phyloP scores from a whole-genome alignment of 2,888 invertebrate species.

The Deilephila porcellus region DNA sequence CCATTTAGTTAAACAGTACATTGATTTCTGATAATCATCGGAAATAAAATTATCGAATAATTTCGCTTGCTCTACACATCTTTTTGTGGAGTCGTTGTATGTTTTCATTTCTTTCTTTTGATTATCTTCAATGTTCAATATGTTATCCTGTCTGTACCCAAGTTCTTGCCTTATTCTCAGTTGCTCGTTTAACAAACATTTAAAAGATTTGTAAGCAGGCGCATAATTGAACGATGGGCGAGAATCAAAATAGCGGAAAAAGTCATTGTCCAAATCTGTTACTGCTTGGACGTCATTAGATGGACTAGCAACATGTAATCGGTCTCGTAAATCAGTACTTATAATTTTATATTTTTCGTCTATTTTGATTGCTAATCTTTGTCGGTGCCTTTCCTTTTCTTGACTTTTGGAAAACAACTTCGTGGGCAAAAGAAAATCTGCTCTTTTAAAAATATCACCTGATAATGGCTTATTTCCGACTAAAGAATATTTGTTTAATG shows the following conservation, averaged over 20 bases:
- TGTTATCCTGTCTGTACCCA: slow-evolving; percentile 75
- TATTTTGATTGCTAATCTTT: slow-evolving; percentile 51
- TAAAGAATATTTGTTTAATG: slow-evolving; percentile 48
- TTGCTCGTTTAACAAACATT: slow-evolving; percentile 51
- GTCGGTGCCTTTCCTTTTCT: slow-evolving; percentile 50
- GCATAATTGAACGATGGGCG: slow-evolving; percentile 47
- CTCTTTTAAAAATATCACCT: slow-evolving; percentile 50
- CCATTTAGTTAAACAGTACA: slow-evolving; percentile 80
- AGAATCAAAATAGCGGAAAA: slow-evolving; percentile 58
- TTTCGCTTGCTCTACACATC: slow-evolving; percentile 80
- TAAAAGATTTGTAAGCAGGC: slow-evolving; percentile 62
- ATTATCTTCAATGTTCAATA: slow-evolving; percentile 82
- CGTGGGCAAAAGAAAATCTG: slow-evolving; percentile 60
- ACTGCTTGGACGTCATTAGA: slow-evolving; percentile 55
- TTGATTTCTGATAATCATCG: slow-evolving; percentile 86
- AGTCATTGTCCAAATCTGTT: slow-evolving; percentile 61
- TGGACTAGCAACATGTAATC: slow-evolving; percentile 52
- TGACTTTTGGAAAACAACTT: slow-evolving; percentile 58
- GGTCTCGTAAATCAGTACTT: slow-evolving; percentile 54
- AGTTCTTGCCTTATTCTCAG: slow-evolving; percentile 60
- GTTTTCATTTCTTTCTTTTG: slow-evolving; percentile 79
- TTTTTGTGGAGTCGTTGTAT: slow-evolving; percentile 75
- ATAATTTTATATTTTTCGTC: slow-evolving; percentile 61
- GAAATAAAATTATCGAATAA: slow-evolving; percentile 86
- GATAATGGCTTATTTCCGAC: slow-evolving; percentile 51